Base-by-base conservation (phyloP, 2,888 invertebrate species). In the Bursaphelenchus okinawaensis region DNA sequence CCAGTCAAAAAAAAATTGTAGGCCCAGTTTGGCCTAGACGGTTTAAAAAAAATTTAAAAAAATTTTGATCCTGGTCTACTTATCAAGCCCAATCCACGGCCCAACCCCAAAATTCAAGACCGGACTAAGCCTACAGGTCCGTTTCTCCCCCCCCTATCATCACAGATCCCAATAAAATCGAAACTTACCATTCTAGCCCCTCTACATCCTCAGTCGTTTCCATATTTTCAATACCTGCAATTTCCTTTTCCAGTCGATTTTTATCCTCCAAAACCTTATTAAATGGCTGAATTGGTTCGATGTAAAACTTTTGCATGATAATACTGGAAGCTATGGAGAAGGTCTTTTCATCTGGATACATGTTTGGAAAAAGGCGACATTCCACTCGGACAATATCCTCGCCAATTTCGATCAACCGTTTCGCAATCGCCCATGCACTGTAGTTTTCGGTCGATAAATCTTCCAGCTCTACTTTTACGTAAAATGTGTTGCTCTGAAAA, bases 311-410 rank as follows among this genome's bases (percentile, higher is more conserved):
- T 2, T 27, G 28, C 12, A 67, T 20, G 12, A 67, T 31, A 7
- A 71, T 40, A 7, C 68, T 31, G 24, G 40, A 40, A 20, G 51
- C 28, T 12, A 68, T 50, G 1, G 29, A 31, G 23, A 70, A 65
- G 22, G 55, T 71, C 50, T 52, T 63, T 22, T 57, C 29, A 22
- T 64, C 69, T 2, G 72, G 55, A 31, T 56, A 70, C 19, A 74
- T 24, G 23, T 65, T 60, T 23, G 71, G 71, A 29, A 59, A 71
- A 8, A 71, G 29, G 6, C 68, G 62, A 29, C 60, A 62, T 52
- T 71, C 71, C 28, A 60, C 28, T 16, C 71, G 60, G 4, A 68
- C 52, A 28, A 71, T 59, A 16, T 65, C 51, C 16, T 57, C 28
- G 6, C 61, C 65, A 8, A 71, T 31, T 22, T 62, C 67, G 4